phyloP scores from a whole-genome alignment of 2,888 invertebrate genomes.

The Phyllotreta cruciferae region DNA sequence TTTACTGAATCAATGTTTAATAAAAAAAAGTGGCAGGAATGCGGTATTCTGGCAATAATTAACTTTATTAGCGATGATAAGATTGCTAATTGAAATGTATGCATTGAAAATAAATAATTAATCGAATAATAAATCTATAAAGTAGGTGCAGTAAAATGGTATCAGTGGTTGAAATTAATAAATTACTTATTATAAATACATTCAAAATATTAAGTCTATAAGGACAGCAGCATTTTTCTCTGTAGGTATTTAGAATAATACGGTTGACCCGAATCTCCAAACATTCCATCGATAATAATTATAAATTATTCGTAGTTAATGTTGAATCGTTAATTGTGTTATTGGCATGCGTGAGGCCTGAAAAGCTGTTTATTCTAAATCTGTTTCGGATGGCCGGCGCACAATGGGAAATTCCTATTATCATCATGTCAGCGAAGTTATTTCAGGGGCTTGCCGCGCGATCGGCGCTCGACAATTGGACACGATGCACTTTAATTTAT shows the following conservation, averaged over 20 bases:
- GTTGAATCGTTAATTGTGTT: too few relatives aligned
- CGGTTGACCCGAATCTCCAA: too few relatives aligned
- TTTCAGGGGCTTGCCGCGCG: constrained; percentile 38
- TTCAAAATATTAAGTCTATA: too few relatives aligned
- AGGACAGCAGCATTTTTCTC: too few relatives aligned
- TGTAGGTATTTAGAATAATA: too few relatives aligned
- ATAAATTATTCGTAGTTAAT: too few relatives aligned
- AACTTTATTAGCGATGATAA: constrained; percentile 1
- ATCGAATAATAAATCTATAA: too few relatives aligned
- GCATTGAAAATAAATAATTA: too few relatives aligned
- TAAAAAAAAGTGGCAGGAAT: constrained; percentile 8
- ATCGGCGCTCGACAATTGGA: constrained; percentile 24
- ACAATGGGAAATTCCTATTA: constrained; percentile 54
- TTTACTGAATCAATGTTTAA: constrained; percentile 17
- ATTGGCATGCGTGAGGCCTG: constrained; percentile 7
- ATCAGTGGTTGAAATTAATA: too few relatives aligned
- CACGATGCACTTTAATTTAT: background rate
- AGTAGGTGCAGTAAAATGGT: too few relatives aligned
- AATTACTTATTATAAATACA: too few relatives aligned
- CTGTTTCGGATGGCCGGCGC: constrained; percentile 30
- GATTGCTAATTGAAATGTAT: background rate
- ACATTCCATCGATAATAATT: too few relatives aligned
- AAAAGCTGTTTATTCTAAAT: constrained; percentile 31
- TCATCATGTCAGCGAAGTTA: constrained; percentile 48
- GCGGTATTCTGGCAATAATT: constrained; percentile 4